These are phyloP conservation scores for Rhynchonycteris naso DNA, from an alignment of 2,797 vertebrate genomes.

Conservation along the genomic window DNA sequence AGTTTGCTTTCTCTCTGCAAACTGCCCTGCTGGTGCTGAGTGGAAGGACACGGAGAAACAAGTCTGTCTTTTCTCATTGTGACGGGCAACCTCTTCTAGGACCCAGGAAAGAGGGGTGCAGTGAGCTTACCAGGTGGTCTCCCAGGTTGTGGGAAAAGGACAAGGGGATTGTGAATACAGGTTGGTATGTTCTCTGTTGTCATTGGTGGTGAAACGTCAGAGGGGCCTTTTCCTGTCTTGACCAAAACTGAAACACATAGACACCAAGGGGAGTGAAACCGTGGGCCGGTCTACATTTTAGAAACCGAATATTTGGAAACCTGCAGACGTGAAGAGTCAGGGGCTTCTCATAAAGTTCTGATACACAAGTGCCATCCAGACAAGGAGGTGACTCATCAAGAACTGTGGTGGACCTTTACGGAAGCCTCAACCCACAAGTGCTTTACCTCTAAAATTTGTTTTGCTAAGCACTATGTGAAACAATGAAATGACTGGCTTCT, in stretches of 20 bases:
- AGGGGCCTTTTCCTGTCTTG: background rate
- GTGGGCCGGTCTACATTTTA: background rate
- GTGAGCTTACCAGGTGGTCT: background rate
- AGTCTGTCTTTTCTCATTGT: background rate
- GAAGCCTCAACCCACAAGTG: background rate
- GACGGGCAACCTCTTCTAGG: background rate
- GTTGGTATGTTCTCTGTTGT: background rate
- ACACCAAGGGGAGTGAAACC: background rate
- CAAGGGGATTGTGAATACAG: background rate
- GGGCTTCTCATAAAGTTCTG: background rate
- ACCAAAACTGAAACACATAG: background rate
- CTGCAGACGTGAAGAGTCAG: background rate
- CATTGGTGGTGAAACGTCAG: background rate
- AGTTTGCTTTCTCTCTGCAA: background rate
- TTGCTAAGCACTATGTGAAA: background rate
- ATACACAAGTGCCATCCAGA: background rate
- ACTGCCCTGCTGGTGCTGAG: background rate
- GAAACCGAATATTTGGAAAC: background rate
- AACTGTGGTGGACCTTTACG: background rate
- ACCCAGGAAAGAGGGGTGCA: background rate
- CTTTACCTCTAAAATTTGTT: background rate
- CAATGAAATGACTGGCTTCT: background rate
- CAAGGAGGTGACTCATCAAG: background rate
- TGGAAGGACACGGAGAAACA: fast-evolving
- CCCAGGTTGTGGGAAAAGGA: background rate